Conservation (phyloP, 1,140 invertebrate genomes). For the Leptestheria dahalacensis region DNA sequence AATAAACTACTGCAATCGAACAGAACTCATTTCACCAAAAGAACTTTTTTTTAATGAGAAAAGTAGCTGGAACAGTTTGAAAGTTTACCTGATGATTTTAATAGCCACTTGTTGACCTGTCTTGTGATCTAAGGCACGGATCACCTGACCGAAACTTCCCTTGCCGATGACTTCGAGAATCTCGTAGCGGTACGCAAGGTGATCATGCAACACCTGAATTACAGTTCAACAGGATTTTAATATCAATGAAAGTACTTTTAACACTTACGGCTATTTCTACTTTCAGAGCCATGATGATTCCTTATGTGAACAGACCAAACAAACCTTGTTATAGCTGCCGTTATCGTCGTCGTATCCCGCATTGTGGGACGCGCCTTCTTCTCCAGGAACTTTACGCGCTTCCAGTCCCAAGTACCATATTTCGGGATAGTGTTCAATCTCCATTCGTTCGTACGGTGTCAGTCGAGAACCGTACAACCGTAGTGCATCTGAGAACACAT, state of each 20-base stretch:
- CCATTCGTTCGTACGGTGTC: constrained; percentile 66
- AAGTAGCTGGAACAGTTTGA: too few relatives aligned
- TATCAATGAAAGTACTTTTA: neutral
- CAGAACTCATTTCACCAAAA: too few relatives aligned
- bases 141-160: constrained; percentile 91
- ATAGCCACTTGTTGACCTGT: constrained; percentile 81
- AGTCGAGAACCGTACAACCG: constrained; percentile 61
- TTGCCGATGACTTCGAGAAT: constrained; percentile 91
- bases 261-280: too few relatives aligned
- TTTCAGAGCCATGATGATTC: too few relatives aligned
- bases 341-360: constrained; percentile 81
- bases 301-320: too few relatives aligned
- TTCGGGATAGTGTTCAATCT: constrained; percentile 72
- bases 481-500: constrained; percentile 52
- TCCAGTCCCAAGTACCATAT: constrained; percentile 78
- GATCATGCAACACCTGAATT: constrained; percentile 71
- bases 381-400: constrained; percentile 31
- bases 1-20: too few relatives aligned
- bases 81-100: constrained; percentile 70
- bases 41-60: too few relatives aligned
- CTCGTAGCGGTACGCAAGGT: constrained; percentile 88
- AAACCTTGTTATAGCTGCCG: constrained; percentile 84
- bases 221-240: neutral
- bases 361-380: constrained; percentile 50
- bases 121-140: constrained; percentile 86